Conservation (phyloP, 2,888 invertebrate genomes). For the Leucoma salicis region DNA sequence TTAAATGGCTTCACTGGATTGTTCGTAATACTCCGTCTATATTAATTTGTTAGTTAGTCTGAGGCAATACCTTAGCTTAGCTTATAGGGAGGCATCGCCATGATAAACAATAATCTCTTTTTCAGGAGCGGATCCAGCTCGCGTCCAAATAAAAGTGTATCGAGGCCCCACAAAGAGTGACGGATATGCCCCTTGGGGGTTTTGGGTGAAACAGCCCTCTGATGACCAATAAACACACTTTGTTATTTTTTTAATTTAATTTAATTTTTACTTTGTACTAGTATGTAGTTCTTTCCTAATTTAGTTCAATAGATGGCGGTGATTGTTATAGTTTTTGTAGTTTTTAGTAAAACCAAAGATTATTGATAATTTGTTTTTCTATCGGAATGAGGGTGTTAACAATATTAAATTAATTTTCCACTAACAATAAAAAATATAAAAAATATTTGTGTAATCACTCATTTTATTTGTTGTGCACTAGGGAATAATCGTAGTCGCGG, state of each 20-base stretch:
- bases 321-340: constrained; percentile 10
- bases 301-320: constrained; percentile 5
- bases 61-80: too few species aligned
- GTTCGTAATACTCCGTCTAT: too few species aligned
- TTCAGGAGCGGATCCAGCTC: constrained; percentile 62
- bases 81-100: too few species aligned
- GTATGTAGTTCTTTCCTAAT: background rate
- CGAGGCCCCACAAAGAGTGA: constrained; percentile 85
- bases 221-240: constrained; percentile 67
- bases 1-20: too few species aligned
- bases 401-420: background rate
- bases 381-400: constrained; percentile 4
- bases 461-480: background rate
- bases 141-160: constrained; percentile 89
- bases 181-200: constrained; percentile 87
- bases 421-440: background rate
- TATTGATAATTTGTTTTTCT: constrained; percentile 8
- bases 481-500: too few species aligned
- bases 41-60: too few species aligned
- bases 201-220: constrained; percentile 87
- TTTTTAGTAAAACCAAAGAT: constrained; percentile 39
- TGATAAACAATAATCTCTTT: too few species aligned
- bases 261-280: background rate
- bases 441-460: background rate
- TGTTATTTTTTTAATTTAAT: background rate